These are phyloP conservation scores for Lasioglossum leucozonium DNA, from an alignment of 2,888 invertebrate species.

Conservation along the genomic window DNA sequence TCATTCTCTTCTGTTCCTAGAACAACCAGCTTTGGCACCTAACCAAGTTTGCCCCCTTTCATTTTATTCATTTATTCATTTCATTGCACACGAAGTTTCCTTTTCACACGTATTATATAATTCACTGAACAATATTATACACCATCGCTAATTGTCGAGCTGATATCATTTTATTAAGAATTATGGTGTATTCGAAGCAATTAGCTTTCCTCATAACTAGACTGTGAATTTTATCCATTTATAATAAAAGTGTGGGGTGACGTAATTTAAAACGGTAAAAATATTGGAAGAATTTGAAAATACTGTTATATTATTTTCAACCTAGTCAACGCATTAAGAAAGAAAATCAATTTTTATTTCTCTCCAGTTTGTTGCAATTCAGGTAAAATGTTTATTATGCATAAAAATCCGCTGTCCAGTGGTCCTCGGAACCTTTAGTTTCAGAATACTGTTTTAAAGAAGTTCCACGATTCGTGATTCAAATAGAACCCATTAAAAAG, in stretches of 20 bases:
- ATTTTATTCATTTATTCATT: neutral
- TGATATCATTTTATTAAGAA: neutral
- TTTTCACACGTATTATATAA: neutral
- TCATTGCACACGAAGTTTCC: neutral
- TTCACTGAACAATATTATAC: neutral
- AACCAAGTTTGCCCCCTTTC: neutral
- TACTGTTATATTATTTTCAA: too few species aligned
- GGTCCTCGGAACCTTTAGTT: too few species aligned
- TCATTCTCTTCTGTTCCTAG: neutral
- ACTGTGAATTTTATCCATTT: too few species aligned
- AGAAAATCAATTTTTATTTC: too few species aligned
- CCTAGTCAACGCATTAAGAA: too few species aligned
- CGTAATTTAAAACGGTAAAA: too few species aligned
- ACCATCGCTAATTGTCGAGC: neutral
- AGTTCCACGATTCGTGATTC: neutral
- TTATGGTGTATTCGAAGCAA: neutral
- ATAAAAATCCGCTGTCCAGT: too few species aligned
- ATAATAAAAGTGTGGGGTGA: too few species aligned
- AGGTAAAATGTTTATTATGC: too few species aligned
- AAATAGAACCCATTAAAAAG: neutral
- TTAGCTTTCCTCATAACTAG: too few species aligned
- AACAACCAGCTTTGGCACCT: slow-evolving; percentile 5
- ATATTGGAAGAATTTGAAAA: too few species aligned
- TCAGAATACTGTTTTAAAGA: neutral
- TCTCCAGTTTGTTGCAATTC: too few species aligned